Evolutionary conservation across 2,797 vertebrate genomes (phyloP).

Genomic region (Peromyscus eremicus): DNA sequence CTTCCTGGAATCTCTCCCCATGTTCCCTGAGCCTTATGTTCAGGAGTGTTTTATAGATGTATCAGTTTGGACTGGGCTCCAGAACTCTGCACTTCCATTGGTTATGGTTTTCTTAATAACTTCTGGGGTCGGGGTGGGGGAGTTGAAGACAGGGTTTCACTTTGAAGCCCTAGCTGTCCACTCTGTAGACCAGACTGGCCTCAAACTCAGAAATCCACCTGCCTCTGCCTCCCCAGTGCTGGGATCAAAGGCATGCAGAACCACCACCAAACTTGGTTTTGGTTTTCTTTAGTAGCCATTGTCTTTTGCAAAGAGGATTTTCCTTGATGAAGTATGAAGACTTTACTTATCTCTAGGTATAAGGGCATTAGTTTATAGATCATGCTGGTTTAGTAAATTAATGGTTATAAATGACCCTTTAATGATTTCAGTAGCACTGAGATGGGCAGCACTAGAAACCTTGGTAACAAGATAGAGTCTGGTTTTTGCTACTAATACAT

Average conservation of each 20-base stretch:
- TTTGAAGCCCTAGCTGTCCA: not conserved
- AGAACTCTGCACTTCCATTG: not conserved
- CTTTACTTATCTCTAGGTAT: not conserved
- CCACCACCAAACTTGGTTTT: not conserved
- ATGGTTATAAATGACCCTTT: not conserved
- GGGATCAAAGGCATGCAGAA: not conserved
- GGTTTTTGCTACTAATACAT: not conserved
- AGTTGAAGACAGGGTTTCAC: not conserved
- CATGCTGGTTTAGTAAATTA: not conserved
- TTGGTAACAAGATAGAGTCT: not conserved
- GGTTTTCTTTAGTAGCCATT: not conserved
- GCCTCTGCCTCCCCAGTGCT: not conserved
- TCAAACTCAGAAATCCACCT: not conserved
- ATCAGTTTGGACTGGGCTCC: not conserved
- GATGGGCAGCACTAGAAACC: not conserved
- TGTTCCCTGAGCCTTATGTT: not conserved
- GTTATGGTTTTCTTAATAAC: not conserved
- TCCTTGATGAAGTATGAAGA: not conserved
- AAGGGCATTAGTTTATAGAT: not conserved
- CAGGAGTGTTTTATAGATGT: not conserved
- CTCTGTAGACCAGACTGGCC: not conserved
- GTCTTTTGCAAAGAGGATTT: not conserved
- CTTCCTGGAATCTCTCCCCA: not conserved
- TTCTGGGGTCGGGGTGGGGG: too few species aligned
- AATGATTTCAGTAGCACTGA: not conserved